Base-by-base conservation (phyloP, 2,888 invertebrate genomes). In the Camponotus fellah region DNA sequence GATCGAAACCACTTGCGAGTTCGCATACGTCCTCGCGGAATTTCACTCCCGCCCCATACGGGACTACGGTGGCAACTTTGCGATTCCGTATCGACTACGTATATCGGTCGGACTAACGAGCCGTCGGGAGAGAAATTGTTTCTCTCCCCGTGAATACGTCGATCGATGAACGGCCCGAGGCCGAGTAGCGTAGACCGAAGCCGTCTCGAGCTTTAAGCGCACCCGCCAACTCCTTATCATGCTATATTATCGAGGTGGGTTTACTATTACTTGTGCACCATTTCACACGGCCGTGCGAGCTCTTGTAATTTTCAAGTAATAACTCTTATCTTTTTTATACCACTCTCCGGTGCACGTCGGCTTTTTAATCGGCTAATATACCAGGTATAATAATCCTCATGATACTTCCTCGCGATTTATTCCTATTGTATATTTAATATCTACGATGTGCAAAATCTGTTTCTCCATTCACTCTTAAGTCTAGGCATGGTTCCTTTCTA, bases 71-170 rank as follows among this genome's bases (percentile, higher is more conserved):
- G 69, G 77, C 66, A 83, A 85, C 83, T 85, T 77, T 58, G 83
- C 79, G 79, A 83, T 79, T 79, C 65, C 72, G 69, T 85, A 77
- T 83, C 85, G 64, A 53, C 65, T 66, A 66, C 49, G 74, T 72
- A 83, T 65, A 85, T 83, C 74, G 74, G 60, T 71, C 79, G 53
- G 43, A 14, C 79, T 85, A 85, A 85, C 83, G 85, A 85, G 85
- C 85, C 79, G 84, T 72, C 76, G 84, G 85, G 32, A 79, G 85
- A 86, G 85, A 82, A 85, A 85, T 85, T 83, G 82, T 86, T 86
- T 79, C 86, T 79, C 82, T 65, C 43, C 76, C 49, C 60, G 64
- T 49, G 71, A 58, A 85, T 75, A 74, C 66, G 71, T 77, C 85
- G 88, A 86, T 86, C 84, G 84, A 82, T 83, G 85, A 60, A 46